A percentile compares a stretch with the other conserved stretches of the same genome.
These are phyloP conservation scores for Eurystomus glaucurus DNA, from an alignment of 2,797 vertebrate species.

Conservation along the genomic window DNA sequence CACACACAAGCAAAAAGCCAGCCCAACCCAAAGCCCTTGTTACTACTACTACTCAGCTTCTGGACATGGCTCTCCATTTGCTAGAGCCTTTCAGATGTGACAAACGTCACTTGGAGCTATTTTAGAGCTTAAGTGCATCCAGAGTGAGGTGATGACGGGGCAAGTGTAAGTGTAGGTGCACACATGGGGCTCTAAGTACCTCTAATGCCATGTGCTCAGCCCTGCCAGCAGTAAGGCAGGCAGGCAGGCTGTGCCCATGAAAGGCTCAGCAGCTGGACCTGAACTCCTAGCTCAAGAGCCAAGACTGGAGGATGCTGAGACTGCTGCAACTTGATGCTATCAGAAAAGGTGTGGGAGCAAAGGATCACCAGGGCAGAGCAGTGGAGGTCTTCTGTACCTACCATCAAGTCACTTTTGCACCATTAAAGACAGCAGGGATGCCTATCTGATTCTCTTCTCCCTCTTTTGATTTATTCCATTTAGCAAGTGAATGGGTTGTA, in stretches of 20 bases:
- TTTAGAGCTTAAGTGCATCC: background rate
- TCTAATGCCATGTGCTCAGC: accelerated
- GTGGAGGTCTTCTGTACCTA: background rate
- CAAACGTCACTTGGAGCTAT: background rate
- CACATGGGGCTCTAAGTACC: no score
- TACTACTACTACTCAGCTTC: background rate
- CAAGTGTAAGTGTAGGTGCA: background rate
- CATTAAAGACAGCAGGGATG: background rate
- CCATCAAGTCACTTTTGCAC: background rate
- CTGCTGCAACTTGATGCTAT: background rate
- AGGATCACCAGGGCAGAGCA: background rate
- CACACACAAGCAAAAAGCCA: accelerated
- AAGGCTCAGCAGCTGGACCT: background rate
- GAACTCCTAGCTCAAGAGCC: background rate
- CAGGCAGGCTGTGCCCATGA: background rate
- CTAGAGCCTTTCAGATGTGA: background rate
- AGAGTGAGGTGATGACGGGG: background rate
- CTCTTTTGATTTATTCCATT: constrained; percentile 33
- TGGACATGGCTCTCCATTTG: background rate
- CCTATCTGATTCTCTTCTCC: background rate
- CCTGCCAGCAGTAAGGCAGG: background rate
- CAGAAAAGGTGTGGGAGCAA: background rate
- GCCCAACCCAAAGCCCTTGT: background rate
- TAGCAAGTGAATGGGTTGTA: constrained; percentile 29
- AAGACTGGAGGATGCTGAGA: background rate